phyloP scores from a whole-genome alignment of 1,140 invertebrate genomes.

The Sycophaga agraensis region DNA sequence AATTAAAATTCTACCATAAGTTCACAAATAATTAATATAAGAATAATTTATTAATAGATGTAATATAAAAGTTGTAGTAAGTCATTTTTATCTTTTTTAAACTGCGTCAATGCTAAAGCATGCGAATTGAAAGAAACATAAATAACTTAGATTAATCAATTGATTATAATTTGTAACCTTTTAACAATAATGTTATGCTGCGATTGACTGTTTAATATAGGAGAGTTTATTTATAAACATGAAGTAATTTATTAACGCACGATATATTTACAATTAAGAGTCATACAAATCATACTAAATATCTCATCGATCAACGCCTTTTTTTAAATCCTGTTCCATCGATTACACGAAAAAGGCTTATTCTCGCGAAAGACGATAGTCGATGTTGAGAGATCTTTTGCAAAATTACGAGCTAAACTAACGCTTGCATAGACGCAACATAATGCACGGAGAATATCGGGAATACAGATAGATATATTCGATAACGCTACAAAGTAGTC shows the following conservation, averaged over 20 bases:
- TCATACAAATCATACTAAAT: conserved; percentile 31
- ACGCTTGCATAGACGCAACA: conserved; percentile 10
- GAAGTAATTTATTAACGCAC: conserved; percentile 30
- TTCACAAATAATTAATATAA: conserved; percentile 18
- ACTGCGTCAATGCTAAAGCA: neutral
- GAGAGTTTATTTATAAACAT: conserved; percentile 31
- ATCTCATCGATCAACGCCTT: conserved; percentile 25
- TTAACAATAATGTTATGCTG: conserved; percentile 19
- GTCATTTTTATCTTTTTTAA: conserved; percentile 14
- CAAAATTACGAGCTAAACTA: conserved; percentile 28
- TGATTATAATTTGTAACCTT: neutral
- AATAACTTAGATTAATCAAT: conserved; percentile 14
- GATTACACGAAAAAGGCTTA: conserved; percentile 26
- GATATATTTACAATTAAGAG: conserved; percentile 30
- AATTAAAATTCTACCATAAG: conserved; percentile 14
- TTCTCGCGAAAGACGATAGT: conserved; percentile 90
- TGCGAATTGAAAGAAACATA: conserved; percentile 9
- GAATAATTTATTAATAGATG: conserved; percentile 24
- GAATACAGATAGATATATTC: conserved; percentile 29
- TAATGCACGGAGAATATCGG: conserved; percentile 24
- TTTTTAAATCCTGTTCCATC: conserved; percentile 19
- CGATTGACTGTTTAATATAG: conserved; percentile 26
- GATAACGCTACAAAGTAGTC: conserved; percentile 26
- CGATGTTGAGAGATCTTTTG: conserved; percentile 57
- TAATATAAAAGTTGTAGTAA: conserved; percentile 8